Evolutionary conservation across 1,140 invertebrate species (phyloP), one percentile per base, ranked within the genome.

Genomic region (Atta cephalotes): DNA sequence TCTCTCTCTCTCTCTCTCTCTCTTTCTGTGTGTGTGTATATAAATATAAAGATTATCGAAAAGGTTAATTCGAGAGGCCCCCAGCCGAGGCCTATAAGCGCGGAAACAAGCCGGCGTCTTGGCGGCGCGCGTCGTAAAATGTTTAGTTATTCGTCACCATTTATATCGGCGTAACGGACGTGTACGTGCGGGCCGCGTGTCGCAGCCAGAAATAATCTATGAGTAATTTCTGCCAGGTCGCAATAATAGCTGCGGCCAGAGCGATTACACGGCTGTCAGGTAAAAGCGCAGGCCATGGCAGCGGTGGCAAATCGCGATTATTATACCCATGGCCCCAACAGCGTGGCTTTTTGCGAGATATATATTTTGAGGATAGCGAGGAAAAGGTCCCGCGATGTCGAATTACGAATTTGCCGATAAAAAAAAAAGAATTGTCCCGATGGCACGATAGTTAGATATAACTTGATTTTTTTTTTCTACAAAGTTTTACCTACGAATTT

Each of bases 121-220:
- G 87, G 66, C 53, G 72, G 63, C 84, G 84, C 35, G 66, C 76
- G 78, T 86, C 89, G 85, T 90, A 87, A 89, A 90, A 88, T 90
- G 90, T 90, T 90, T 91, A 89, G 89, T 91, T 91, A 90, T 91
- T 84, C 88, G 90, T 85, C 72, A 80, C 87, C 87, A 89, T 91
- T 87, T 90, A 89, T 91, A 90, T 87, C 85, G 85, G 56, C 66
- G 66, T 49, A 14, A 45, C 65, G 35, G 65, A n/a, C 63, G 79
- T 89, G 62, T 62, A 65, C 84, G 74, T 63, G 76, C 62, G 76
- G 49, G 28, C 78, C 78, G 80, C 70, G 56, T 92, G 79, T 88
- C 84, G 85, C 56, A 60, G 88, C 87, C 85, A 86, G 87, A 89
- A 89, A 88, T 89, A 92, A 92, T 92, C 89, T 81, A 84, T 89